Percentiles rank a stretch among this genome's conserved stretches.
Conservation (phyloP, 2,797 vertebrate genomes). For the Cryptoprocta ferox region DNA sequence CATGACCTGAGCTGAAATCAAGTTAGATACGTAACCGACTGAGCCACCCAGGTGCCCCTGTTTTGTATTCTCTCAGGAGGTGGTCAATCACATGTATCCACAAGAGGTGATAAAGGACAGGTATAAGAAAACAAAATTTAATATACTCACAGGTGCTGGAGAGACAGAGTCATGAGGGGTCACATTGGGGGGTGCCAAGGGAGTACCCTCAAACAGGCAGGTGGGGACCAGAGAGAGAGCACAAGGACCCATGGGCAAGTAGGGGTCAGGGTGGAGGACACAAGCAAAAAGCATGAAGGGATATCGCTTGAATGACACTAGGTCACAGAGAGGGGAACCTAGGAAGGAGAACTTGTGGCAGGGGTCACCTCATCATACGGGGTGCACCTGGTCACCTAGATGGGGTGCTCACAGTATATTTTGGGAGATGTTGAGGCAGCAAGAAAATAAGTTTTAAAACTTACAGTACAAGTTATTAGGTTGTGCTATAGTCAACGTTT, state of each 20-base stretch:
- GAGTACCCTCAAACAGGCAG: not conserved
- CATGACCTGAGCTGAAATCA: no score
- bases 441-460: not conserved
- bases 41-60: no score
- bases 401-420: not conserved
- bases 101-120: not conserved
- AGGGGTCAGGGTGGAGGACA: not conserved
- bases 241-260: not conserved
- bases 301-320: no score
- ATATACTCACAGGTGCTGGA: not conserved
- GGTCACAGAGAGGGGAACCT: not conserved
- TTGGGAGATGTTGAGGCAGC: not conserved
- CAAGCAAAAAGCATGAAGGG: not conserved
- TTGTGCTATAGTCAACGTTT: no score
- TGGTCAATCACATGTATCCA: not conserved
- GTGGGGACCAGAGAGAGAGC: not conserved
- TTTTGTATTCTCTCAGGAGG: not conserved
- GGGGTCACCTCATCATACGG: not conserved
- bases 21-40: no score
- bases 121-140: not conserved
- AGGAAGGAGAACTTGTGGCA: not conserved
- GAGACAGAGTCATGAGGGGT: not conserved
- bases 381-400: not conserved
- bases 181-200: rapidly evolving
- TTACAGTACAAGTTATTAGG: not conserved